Percentiles rank a stretch among this genome's conserved stretches.
These are phyloP conservation scores for Galagoides demidoff DNA, from an alignment of 2,797 vertebrate genomes.

Conservation along the genomic window DNA sequence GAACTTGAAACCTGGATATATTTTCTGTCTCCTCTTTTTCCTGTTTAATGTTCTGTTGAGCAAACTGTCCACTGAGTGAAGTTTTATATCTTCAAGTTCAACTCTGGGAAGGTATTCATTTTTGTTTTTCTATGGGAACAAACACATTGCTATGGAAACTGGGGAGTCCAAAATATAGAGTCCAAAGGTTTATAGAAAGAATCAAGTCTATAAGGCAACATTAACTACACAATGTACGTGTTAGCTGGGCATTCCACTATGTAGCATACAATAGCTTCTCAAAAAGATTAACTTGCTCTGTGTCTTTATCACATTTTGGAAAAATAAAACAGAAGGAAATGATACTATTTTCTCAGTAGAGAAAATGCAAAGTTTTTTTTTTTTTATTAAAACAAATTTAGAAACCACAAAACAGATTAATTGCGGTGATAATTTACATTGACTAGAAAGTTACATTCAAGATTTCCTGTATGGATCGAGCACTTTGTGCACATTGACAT, in stretches of 20 bases:
- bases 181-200: conserved; percentile 76
- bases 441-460: neutral
- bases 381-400: conserved; percentile 14
- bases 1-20: conserved; percentile 61
- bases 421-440: neutral
- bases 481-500: neutral
- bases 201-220: conserved; percentile 61
- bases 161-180: conserved; percentile 77
- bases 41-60: conserved; percentile 50
- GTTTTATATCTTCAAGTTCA: conserved; percentile 81
- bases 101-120: conserved; percentile 74
- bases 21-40: conserved; percentile 31
- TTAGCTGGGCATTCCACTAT: neutral
- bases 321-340: conserved; percentile 21
- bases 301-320: conserved; percentile 37
- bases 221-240: conserved; percentile 48
- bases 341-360: neutral
- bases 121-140: conserved; percentile 82
- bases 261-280: neutral
- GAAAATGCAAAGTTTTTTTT: conserved; percentile 13
- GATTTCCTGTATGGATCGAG: neutral
- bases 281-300: conserved; percentile 11
- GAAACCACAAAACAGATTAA: conserved; percentile 10
- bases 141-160: conserved; percentile 85
- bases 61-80: conserved; percentile 58